Evolutionary conservation across 2,113 vertebrate species (phyloP).

Genomic region (Urocynchramus pylzowi): DNA sequence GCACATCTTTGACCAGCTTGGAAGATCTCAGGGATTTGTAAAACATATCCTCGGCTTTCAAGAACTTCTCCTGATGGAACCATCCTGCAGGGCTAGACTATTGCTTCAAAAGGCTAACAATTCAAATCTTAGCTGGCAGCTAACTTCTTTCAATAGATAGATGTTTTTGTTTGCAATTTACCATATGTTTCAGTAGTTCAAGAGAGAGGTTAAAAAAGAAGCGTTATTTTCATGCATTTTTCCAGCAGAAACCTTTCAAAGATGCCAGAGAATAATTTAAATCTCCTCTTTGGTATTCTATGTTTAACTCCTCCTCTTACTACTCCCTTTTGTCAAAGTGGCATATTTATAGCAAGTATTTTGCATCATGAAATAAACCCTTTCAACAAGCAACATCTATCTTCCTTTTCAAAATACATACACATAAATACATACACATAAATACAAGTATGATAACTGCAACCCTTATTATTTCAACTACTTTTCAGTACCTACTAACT

Average conservation of each 20-base stretch:
- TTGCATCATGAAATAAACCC: neutral
- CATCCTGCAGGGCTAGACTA: neutral
- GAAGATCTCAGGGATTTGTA: neutral
- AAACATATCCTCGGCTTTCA: neutral
- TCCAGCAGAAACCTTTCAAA: neutral
- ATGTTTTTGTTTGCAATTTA: neutral
- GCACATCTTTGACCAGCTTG: neutral
- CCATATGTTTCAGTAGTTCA: neutral
- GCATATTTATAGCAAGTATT: constrained; percentile 28
- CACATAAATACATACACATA: neutral
- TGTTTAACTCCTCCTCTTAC: neutral
- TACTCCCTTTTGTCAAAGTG: constrained; percentile 15
- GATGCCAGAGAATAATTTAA: neutral
- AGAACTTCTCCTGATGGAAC: neutral
- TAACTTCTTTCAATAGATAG: neutral
- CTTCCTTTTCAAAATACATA: neutral
- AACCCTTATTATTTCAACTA: neutral
- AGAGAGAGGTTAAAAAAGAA: neutral
- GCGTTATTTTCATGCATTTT: neutral
- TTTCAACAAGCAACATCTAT: neutral
- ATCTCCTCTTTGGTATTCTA: neutral
- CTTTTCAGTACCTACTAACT: neutral
- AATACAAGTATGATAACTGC: neutral
- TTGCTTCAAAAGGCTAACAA: neutral
- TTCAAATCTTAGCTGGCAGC: neutral